These are phyloP conservation scores for Conger conger DNA, from an alignment of 2,113 vertebrate genomes.

Conservation along the genomic window DNA sequence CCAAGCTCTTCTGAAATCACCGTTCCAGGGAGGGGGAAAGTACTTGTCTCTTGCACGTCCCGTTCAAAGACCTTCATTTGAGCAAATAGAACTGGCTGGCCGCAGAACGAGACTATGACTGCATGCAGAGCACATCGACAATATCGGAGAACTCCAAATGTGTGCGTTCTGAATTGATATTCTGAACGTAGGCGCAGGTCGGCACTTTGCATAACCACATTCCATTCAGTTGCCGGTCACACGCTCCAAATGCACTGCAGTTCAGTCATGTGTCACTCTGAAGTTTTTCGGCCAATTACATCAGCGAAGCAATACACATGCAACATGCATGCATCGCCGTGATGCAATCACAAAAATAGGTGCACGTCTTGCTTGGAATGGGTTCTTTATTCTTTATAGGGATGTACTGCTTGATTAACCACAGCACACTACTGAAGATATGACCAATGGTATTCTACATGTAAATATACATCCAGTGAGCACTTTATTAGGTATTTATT, in stretches of 20 bases:
- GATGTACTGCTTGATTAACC: no score
- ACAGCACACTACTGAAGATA: no score
- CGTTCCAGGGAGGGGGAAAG: neutral
- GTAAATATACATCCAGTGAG: no score
- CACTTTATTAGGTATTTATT: no score
- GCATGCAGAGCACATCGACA: neutral
- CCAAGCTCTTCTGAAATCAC: neutral
- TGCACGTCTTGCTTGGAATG: no score
- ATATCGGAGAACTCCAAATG: neutral
- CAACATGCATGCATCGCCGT: neutral
- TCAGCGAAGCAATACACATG: neutral
- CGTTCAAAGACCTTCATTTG: neutral
- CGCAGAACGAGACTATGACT: no score
- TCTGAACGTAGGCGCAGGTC: neutral
- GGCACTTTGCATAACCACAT: neutral
- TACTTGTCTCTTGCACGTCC: neutral
- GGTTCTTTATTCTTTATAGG: no score
- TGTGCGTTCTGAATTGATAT: neutral
- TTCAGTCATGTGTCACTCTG: neutral
- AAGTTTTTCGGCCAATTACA: neutral
- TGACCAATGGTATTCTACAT: no score
- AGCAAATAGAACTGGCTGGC: no score
- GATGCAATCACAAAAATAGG: no score
- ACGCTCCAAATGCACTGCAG: neutral
- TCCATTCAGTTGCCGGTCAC: neutral